phyloP scores from a whole-genome alignment of 2,888 invertebrate species.

The Polyploca ridens region DNA sequence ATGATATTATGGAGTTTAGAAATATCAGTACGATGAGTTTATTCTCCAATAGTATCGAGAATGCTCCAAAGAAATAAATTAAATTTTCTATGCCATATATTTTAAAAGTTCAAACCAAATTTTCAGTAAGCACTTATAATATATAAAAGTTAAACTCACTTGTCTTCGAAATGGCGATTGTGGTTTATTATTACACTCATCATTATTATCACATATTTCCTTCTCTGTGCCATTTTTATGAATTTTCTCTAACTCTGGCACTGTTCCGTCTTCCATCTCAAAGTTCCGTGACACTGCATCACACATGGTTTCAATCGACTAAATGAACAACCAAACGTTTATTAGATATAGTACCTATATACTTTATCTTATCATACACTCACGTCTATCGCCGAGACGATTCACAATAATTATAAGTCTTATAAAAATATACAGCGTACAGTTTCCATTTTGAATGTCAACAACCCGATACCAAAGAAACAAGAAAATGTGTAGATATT shows the following conservation, averaged over 20 bases:
- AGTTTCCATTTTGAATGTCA: slow-evolving; percentile 12
- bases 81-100: background rate
- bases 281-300: slow-evolving; percentile 48
- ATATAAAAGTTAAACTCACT: slow-evolving; percentile 56
- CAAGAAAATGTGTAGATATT: background rate
- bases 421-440: slow-evolving; percentile 4
- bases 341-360: slow-evolving; percentile 36
- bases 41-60: too few species aligned
- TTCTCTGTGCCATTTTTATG: slow-evolving; percentile 54
- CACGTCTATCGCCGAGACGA: slow-evolving; percentile 22
- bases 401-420: slow-evolving; percentile 19
- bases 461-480: slow-evolving; percentile 10
- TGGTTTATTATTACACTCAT: slow-evolving; percentile 36
- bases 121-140: slow-evolving; percentile 4
- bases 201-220: slow-evolving; percentile 46
- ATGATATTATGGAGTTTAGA: too few species aligned
- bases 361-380: slow-evolving; percentile 59
- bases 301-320: slow-evolving; percentile 40
- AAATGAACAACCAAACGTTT: slow-evolving; percentile 42
- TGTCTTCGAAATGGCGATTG: slow-evolving; percentile 64
- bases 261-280: slow-evolving; percentile 62
- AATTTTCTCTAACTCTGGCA: slow-evolving; percentile 67
- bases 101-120: background rate
- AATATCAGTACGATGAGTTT: too few species aligned
- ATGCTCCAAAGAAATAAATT: background rate